Percentiles rank a stretch among this genome's conserved stretches.
phyloP scores from a whole-genome alignment of 2,888 invertebrate species.

The Diploptera punctata region DNA sequence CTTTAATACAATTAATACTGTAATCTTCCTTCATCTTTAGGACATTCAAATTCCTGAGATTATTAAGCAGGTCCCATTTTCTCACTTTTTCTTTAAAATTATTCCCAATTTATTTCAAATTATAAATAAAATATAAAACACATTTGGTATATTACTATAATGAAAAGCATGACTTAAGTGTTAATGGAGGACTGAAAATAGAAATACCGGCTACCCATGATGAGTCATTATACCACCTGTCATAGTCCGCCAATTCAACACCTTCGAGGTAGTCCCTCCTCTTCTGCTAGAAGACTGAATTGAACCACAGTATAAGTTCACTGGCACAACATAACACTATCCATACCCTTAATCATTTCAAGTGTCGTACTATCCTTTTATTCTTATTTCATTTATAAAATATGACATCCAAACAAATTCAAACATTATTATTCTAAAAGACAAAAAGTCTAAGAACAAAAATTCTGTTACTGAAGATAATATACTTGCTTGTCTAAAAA shows the following conservation, averaged over 20 bases:
- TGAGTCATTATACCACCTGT: slow-evolving; percentile 39
- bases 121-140: too few relatives aligned
- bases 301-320: slow-evolving; percentile 45
- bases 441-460: too few relatives aligned
- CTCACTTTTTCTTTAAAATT: too few relatives aligned
- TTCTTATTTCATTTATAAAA: slow-evolving; percentile 2
- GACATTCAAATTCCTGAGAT: too few relatives aligned
- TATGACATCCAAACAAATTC: background rate
- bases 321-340: slow-evolving; percentile 35
- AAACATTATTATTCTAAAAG: background rate
- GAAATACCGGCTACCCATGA: slow-evolving; percentile 37
- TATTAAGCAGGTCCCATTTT: too few relatives aligned
- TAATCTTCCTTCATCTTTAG: too few relatives aligned
- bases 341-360: slow-evolving; percentile 33
- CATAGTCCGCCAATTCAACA: slow-evolving; percentile 33
- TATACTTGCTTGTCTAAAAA: too few relatives aligned
- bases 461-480: too few relatives aligned
- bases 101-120: too few relatives aligned
- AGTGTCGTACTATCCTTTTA: background rate
- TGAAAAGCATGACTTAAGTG: slow-evolving; percentile 19
- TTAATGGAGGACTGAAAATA: slow-evolving; percentile 31
- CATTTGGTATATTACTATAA: too few relatives aligned
- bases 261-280: slow-evolving; percentile 34
- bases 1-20: too few relatives aligned
- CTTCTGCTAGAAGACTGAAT: slow-evolving; percentile 46